Evolutionary conservation across 2,888 invertebrate species (phyloP).

Genomic region (Osmoderma eremita): DNA sequence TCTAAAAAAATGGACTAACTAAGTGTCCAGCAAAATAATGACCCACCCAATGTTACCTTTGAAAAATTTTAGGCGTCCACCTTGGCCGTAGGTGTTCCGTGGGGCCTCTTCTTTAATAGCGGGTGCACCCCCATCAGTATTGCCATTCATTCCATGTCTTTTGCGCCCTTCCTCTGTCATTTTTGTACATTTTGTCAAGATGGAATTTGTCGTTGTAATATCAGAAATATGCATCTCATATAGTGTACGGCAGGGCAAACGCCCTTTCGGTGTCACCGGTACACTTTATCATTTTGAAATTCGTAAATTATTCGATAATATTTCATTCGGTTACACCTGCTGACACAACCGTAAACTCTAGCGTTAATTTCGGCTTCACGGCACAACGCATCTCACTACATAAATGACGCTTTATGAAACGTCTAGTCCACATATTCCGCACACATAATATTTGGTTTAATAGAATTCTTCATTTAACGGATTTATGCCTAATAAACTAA

Average conservation of each 20-base stretch:
- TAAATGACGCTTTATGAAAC: slow-evolving; percentile 32
- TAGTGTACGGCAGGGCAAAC: slow-evolving; percentile 65
- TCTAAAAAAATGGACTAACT: slow-evolving; percentile 66
- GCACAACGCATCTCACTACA: slow-evolving; percentile 19
- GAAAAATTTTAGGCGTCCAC: slow-evolving; percentile 83
- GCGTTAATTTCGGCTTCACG: slow-evolving; percentile 52
- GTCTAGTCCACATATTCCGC: slow-evolving; percentile 38
- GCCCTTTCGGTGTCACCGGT: slow-evolving; percentile 64
- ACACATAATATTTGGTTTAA: slow-evolving; percentile 31
- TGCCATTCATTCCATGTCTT: slow-evolving; percentile 77
- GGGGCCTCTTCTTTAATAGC: slow-evolving; percentile 62
- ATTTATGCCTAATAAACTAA: slow-evolving; percentile 49
- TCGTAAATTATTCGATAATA: slow-evolving; percentile 59
- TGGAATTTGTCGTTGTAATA: slow-evolving; percentile 69
- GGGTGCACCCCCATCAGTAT: slow-evolving; percentile 64
- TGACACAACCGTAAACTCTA: slow-evolving; percentile 57
- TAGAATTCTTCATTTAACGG: slow-evolving; percentile 48
- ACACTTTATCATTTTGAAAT: slow-evolving; percentile 64
- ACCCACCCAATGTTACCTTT: slow-evolving; percentile 67
- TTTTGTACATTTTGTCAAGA: slow-evolving; percentile 78
- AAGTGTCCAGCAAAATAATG: slow-evolving; percentile 23
- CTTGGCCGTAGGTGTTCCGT: slow-evolving; percentile 65
- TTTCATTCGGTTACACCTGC: slow-evolving; percentile 61
- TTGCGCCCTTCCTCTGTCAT: slow-evolving; percentile 76
- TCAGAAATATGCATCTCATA: slow-evolving; percentile 74